Conservation (phyloP, 2,797 vertebrate species). For the Bovichtus diacanthus region DNA sequence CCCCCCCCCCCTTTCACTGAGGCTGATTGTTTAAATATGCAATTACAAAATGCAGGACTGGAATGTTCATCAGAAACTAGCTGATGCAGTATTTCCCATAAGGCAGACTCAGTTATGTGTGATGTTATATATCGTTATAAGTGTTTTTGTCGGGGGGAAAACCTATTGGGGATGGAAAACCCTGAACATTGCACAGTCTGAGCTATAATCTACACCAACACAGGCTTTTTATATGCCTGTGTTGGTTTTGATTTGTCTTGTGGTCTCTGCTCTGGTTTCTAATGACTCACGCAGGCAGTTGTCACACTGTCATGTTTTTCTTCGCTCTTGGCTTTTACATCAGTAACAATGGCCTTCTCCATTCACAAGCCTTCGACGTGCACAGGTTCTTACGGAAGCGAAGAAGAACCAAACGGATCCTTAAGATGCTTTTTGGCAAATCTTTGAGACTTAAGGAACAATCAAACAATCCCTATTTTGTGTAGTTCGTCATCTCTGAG, state of each 20-base stretch:
- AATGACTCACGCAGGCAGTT: constrained; percentile 27
- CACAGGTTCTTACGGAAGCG: not conserved
- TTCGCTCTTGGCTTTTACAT: not conserved
- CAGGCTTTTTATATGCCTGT: not conserved
- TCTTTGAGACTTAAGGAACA: not conserved
- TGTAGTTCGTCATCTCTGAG: not conserved
- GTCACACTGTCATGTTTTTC: not conserved
- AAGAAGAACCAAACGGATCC: not conserved
- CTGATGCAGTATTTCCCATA: not conserved
- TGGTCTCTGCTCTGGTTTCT: not conserved
- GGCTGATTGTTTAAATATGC: not conserved
- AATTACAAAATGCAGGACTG: not conserved
- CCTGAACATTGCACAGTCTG: fast-evolving
- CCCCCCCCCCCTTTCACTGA: not conserved
- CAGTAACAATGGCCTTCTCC: not conserved
- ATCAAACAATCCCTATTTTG: not conserved
- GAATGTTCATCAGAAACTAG: not conserved
- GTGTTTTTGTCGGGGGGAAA: not conserved
- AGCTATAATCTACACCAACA: not conserved
- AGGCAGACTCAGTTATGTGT: not conserved
- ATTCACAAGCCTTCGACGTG: not conserved
- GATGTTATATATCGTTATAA: not conserved
- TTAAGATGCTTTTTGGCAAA: not conserved
- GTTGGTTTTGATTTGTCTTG: not conserved
- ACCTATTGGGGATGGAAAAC: constrained; percentile 1